phyloP scores from a whole-genome alignment of 2,113 vertebrate genomes.

The Arenaria interpres region DNA sequence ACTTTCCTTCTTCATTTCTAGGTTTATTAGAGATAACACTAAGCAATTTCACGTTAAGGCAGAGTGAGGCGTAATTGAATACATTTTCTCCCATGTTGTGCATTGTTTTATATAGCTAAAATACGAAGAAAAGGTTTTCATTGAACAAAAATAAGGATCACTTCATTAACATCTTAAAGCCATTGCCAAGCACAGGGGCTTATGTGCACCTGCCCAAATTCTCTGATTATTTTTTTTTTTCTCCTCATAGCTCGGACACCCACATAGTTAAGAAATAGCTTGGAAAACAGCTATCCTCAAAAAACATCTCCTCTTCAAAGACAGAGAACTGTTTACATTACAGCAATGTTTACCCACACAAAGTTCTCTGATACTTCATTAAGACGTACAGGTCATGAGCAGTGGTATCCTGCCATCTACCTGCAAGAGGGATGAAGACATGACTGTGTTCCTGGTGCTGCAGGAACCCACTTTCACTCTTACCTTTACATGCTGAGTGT shows the following conservation, averaged over 20 bases:
- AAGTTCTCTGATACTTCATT: background rate
- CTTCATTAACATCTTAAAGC: slow-evolving; percentile 58
- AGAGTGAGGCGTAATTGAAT: background rate
- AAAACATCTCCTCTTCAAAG: background rate
- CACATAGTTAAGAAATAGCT: background rate
- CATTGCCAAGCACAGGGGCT: background rate
- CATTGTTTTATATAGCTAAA: background rate
- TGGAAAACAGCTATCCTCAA: slow-evolving; percentile 10
- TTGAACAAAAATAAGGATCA: slow-evolving; percentile 25
- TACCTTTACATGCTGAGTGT: accelerated
- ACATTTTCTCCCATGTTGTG: background rate
- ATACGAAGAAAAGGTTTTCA: background rate
- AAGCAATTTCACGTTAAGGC: background rate
- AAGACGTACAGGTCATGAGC: background rate
- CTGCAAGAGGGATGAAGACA: background rate
- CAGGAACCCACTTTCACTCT: background rate
- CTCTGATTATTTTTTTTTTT: background rate
- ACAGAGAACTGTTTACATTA: background rate
- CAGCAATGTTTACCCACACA: background rate
- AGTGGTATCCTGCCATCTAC: background rate
- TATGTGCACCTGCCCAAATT: background rate
- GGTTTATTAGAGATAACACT: slow-evolving; percentile 26
- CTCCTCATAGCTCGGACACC: slow-evolving; percentile 10
- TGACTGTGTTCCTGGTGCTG: background rate
- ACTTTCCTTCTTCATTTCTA: slow-evolving; percentile 4